Evolutionary conservation across 2,888 invertebrate genomes (phyloP).

Genomic region (Protula sp.): DNA sequence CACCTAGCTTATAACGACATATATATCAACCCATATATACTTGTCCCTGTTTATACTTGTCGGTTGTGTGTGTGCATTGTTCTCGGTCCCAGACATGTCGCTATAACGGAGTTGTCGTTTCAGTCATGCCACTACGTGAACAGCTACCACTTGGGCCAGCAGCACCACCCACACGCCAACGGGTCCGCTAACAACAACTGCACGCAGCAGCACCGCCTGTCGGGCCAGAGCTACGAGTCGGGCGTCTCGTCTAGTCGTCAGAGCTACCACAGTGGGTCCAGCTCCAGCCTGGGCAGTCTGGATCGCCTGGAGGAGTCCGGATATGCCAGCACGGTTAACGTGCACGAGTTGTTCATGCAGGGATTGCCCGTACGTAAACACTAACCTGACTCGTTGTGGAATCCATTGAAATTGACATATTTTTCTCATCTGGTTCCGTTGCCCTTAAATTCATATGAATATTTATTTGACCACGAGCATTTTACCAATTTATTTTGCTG

Average conservation of each 20-base stretch:
- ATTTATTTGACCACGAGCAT: too few species aligned
- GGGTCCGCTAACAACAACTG: background rate
- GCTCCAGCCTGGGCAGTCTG: slow-evolving; percentile 56
- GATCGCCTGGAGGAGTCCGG: slow-evolving; percentile 63
- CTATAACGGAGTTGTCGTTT: too few species aligned
- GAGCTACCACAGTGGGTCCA: slow-evolving; percentile 53
- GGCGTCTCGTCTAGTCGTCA: slow-evolving; percentile 38
- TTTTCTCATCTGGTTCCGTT: too few species aligned
- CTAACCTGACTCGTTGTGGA: too few species aligned
- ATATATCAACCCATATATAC: too few species aligned
- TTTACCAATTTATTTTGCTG: too few species aligned
- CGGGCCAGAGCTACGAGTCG: slow-evolving; percentile 55
- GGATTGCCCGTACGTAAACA: slow-evolving; percentile 42
- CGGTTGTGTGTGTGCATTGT: too few species aligned
- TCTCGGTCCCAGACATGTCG: too few species aligned
- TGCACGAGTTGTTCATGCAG: slow-evolving; percentile 49
- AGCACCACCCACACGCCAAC: slow-evolving; percentile 1
- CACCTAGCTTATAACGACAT: too few species aligned
- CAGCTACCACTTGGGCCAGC: background rate
- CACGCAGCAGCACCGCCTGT: slow-evolving; percentile 38
- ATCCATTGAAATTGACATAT: too few species aligned
- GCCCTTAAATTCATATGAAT: too few species aligned
- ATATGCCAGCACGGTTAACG: slow-evolving; percentile 48
- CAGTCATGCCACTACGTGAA: background rate
- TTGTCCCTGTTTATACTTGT: too few species aligned